Base-by-base conservation (phyloP, 2,888 invertebrate genomes). In the Digitonthophagus gazella region DNA sequence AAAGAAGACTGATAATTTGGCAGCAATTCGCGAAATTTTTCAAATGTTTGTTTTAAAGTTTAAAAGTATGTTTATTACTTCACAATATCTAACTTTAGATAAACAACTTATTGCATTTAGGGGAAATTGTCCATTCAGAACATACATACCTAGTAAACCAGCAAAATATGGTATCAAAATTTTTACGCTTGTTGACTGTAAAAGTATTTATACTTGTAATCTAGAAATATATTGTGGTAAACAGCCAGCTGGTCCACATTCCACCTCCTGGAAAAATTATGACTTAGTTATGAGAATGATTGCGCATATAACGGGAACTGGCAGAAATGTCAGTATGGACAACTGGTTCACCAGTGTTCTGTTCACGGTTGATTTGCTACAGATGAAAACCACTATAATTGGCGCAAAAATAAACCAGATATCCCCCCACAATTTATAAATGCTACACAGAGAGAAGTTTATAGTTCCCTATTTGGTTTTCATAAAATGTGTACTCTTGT, bases 131-230 rank as follows among this genome's bases (percentile, higher is more conserved):
- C 20, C 15, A 14, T 73, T 75, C 58, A 58, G 63, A 28, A 57
- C 70, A 11, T 75, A 72, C 63, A 74, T 74, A 57, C 73, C 75
- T 8, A 71, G 65, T 44, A 77, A 76, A 71, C 76, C 76, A 16
- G 71, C 66, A 14, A 76, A 75, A 72, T 76, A 76, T 69, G 76
- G 77, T 8, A 67, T 77, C 28, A 76, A 76, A 64, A 66, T 76
- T 15, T 67, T 15, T 54, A 58, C 68, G n/a, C 20, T 58, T 3
- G 11, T n/a, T 54, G 57, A 68, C 14, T 18, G 18, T 56, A 68
- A 65, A 56, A 65, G 14, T 6, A 16, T 18, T 19, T 69, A 69
- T 66, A 69, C 69, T 14, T n/a, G 15, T 20, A 64, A 67, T n/a
- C n/a, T 69, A 58, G 69, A 69, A 67, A 58, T 69, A 22, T 69